Evolutionary conservation across 2,113 vertebrate species (phyloP).

Genomic region (Nerophis ophidion): DNA sequence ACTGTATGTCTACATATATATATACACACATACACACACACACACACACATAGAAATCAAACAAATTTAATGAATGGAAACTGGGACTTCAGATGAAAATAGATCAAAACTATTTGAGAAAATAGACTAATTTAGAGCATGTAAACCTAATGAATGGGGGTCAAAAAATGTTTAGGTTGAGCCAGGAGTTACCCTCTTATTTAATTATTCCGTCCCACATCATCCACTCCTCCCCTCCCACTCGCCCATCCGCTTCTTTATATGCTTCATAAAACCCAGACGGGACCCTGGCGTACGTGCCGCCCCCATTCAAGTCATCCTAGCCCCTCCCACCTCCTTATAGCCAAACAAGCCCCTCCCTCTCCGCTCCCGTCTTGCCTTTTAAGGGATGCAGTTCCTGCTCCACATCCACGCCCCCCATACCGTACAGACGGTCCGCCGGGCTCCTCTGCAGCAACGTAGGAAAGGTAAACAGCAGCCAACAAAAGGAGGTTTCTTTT

Average conservation of each 20-base stretch:
- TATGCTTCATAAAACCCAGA: slow-evolving; percentile 70
- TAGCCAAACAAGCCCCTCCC: slow-evolving; percentile 54
- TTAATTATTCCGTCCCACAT: slow-evolving; percentile 64
- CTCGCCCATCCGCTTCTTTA: slow-evolving; percentile 55
- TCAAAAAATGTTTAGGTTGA: slow-evolving; percentile 55
- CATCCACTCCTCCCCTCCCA: slow-evolving; percentile 42
- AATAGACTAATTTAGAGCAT: too few relatives aligned
- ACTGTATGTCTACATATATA: too few relatives aligned
- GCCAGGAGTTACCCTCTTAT: slow-evolving; percentile 63
- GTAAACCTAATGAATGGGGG: neutral
- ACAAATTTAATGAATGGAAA: too few relatives aligned
- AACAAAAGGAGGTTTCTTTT: slow-evolving; percentile 43
- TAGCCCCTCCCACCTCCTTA: slow-evolving; percentile 57
- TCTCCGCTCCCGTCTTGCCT: slow-evolving; percentile 34
- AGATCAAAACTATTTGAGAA: too few relatives aligned
- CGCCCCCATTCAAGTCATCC: slow-evolving; percentile 53
- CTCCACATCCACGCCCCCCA: slow-evolving; percentile 35
- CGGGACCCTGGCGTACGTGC: slow-evolving; percentile 58
- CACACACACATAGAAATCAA: too few relatives aligned
- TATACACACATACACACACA: too few relatives aligned
- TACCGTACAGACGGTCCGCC: slow-evolving; percentile 15
- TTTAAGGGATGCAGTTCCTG: slow-evolving; percentile 43
- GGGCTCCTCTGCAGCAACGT: slow-evolving; percentile 26
- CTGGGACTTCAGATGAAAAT: too few relatives aligned
- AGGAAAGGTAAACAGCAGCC: slow-evolving; percentile 49